Evolutionary conservation across 2,797 vertebrate species (phyloP).

Genomic region (Pseudomugil tenellus): DNA sequence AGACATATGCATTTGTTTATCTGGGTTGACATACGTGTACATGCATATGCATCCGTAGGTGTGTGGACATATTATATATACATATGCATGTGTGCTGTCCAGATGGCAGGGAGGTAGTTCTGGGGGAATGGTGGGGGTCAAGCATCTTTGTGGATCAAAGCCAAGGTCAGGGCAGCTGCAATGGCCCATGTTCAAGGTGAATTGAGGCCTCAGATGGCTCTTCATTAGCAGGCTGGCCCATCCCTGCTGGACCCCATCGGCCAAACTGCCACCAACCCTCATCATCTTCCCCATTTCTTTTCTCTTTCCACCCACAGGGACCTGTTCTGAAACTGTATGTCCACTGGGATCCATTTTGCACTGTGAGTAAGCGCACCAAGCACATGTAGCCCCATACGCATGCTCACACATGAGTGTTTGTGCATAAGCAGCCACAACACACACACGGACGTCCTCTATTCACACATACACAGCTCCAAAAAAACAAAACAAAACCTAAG

Average conservation of each 20-base stretch:
- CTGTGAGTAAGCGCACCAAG: constrained; percentile 39
- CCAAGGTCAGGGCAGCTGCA: constrained; percentile 86
- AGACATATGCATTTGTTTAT: constrained; percentile 34
- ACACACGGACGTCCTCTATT: constrained; percentile 32
- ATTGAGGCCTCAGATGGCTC: constrained; percentile 84
- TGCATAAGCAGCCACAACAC: constrained; percentile 45
- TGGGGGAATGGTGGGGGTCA: constrained; percentile 81
- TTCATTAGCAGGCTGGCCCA: constrained; percentile 82
- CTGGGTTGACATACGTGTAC: constrained; percentile 39
- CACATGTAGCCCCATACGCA: constrained; percentile 40
- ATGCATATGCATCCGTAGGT: constrained; percentile 70
- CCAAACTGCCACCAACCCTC: constrained; percentile 59
- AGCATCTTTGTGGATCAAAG: constrained; percentile 85
- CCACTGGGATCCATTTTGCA: constrained; percentile 65
- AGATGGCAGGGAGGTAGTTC: constrained; percentile 78
- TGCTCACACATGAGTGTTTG: constrained; percentile 52
- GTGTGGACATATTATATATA: constrained; percentile 65
- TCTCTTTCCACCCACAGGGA: constrained; percentile 64
- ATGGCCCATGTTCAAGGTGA: constrained; percentile 87
- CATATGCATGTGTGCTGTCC: constrained; percentile 76
- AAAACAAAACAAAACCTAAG: constrained; percentile 66
- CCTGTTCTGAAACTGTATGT: constrained; percentile 56
- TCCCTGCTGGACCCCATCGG: constrained; percentile 67
- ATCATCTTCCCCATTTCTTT: constrained; percentile 48
- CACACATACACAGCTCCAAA: constrained; percentile 41